Base-by-base conservation (phyloP, 2,797 vertebrate genomes). In the Leptoclinus maculatus region DNA sequence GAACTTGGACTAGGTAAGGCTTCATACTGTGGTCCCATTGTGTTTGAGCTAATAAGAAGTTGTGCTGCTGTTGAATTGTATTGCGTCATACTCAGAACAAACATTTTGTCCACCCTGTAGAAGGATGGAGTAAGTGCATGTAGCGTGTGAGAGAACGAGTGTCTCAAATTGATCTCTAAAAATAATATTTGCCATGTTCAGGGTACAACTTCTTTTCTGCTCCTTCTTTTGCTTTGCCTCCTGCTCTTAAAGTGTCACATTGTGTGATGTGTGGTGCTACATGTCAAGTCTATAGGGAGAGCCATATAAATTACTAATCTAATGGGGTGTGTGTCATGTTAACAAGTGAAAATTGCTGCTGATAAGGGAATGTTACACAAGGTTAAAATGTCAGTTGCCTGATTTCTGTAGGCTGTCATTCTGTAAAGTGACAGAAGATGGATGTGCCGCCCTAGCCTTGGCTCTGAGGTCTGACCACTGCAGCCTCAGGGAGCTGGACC, bases 351-450 rank as follows among this genome's bases (percentile, higher is more conserved):
- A 56, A 56, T 41, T 56, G 9, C 9, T 57, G 49, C 38, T 63
- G 64, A 78, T 80, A 60, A 73, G 25, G 19, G 6, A 10, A 72
- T 51, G 29, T 13, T 14, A 12, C 29, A 34, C 43, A 66, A 0
- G 0, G 12, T 45, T 77, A 19, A 78, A 82, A 71, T 54, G 60
- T 25, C 9, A 41, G 6, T 29, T 49, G 58, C 56, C 70, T 75
- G 38, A 66, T 79, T 79, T 82, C 38, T 80, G 27, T 14, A 82
- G 82, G 36, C 25, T 85, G 62, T 83, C 80, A 12, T 85, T 85
- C 71, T 77, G 83, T 76, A 83, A 87, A 77, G 76, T 85, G 77
- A 83, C 86, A 53, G 57, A 19, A 29, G 45, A 84, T 21, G 87
- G 74, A 83, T 83, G 83, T 34, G 73, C 16, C 2, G 63, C 51